phyloP scores from a whole-genome alignment of 2,888 invertebrate genomes.

The Camptogramma bilineatum region DNA sequence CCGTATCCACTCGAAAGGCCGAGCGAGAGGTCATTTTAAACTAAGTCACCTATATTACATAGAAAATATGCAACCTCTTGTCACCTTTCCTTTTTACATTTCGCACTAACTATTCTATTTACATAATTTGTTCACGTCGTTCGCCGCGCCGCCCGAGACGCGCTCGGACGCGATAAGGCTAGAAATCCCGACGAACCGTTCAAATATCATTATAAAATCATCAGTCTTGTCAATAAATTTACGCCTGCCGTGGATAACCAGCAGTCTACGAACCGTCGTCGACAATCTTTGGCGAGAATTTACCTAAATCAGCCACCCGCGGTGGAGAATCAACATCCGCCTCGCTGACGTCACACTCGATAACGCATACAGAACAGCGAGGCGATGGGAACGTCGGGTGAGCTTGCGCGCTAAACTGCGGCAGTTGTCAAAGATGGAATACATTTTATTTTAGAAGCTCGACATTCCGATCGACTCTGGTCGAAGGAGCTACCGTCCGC shows the following conservation, averaged over 20 bases:
- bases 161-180: conserved; percentile 53
- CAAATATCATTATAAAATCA: conserved; percentile 78
- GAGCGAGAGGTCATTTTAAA: conserved; percentile 48
- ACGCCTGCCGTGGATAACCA: conserved; percentile 60
- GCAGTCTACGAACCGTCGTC: conserved; percentile 59
- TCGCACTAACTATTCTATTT: conserved; percentile 72
- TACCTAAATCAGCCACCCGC: conserved; percentile 50
- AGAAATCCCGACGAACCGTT: conserved; percentile 52
- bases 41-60: conserved; percentile 60
- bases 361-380: conserved; percentile 9
- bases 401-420: conserved; percentile 31
- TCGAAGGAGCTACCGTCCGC: conserved; percentile 67
- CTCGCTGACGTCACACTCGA: conserved; percentile 45
- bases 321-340: conserved; percentile 69
- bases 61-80: conserved; percentile 42
- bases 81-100: conserved; percentile 58
- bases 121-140: conserved; percentile 64
- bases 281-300: conserved; percentile 76
- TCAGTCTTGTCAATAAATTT: conserved; percentile 81
- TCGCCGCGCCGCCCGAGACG: conserved; percentile 41
- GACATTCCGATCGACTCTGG: conserved; percentile 18
- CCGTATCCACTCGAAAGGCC: conserved; percentile 41
- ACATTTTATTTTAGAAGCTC: not conserved
- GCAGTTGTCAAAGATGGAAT: conserved; percentile 30
- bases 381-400: conserved; percentile 24